These are phyloP conservation scores for Ceyx cyanopectus DNA, from an alignment of 2,113 vertebrate species.

Conservation along the genomic window DNA sequence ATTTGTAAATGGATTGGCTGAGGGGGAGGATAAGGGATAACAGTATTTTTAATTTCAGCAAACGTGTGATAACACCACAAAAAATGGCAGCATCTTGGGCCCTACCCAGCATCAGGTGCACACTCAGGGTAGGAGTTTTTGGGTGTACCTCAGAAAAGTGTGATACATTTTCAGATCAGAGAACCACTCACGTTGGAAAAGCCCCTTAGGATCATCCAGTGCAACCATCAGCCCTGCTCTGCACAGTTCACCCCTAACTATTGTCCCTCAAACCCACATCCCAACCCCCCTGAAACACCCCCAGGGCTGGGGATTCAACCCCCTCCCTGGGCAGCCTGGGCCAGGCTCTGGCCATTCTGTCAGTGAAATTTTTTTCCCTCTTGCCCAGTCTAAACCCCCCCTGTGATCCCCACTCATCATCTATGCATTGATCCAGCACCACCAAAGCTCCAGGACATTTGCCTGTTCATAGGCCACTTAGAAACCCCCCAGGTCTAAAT, in stretches of 20 bases:
- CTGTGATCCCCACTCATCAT: no score
- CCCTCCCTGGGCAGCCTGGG: no score
- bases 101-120: neutral
- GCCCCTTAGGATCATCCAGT: no score
- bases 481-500: neutral
- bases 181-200: no score
- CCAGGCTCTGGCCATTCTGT: no score
- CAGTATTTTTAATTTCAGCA: neutral
- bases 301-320: no score
- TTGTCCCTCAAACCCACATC: no score
- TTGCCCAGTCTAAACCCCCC: no score
- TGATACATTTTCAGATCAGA: neutral
- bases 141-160: neutral
- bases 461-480: neutral
- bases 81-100: neutral
- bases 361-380: no score
- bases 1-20: neutral
- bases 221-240: no score
- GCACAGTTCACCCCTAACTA: no score
- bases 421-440: neutral
- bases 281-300: no score
- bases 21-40: rapidly evolving
- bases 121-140: neutral
- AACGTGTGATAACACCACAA: rapidly evolving
- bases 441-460: neutral